A percentile compares a stretch with the other conserved stretches of the same genome.
Evolutionary conservation across 92 coral and sea anemone genomes (phyloP).

Genomic region (Desmophyllum pertusum): DNA sequence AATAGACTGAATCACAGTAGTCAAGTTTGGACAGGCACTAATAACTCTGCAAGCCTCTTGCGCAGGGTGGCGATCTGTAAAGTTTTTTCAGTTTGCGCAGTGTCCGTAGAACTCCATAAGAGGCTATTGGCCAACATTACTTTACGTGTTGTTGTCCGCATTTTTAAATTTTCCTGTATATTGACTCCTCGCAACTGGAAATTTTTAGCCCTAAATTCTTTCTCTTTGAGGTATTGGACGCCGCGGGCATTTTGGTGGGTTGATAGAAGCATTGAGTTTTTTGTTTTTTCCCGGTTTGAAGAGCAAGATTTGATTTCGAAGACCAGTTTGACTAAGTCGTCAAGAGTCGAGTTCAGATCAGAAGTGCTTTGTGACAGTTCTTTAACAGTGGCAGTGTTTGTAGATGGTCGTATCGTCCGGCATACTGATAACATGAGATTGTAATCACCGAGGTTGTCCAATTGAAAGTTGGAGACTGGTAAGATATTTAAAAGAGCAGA

Average conservation of each 20-base stretch:
- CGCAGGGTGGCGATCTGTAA: too few species aligned
- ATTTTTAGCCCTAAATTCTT: background rate
- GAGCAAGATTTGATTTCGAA: too few species aligned
- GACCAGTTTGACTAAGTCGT: too few species aligned
- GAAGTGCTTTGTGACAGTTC: background rate
- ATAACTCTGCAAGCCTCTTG: background rate
- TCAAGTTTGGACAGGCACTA: background rate
- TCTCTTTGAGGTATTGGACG: background rate
- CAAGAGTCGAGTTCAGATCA: too few species aligned
- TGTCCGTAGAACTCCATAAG: conserved; percentile 5
- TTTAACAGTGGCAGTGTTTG: background rate
- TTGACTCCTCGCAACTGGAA: background rate
- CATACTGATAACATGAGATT: conserved; percentile 8
- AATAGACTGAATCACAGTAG: background rate
- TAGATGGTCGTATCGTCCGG: background rate
- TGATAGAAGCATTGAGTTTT: too few species aligned
- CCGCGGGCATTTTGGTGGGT: too few species aligned
- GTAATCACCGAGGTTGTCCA: background rate
- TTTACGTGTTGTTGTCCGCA: conserved; percentile 1
- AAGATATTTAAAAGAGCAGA: too few species aligned
- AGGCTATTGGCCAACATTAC: background rate
- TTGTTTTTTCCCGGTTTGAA: too few species aligned
- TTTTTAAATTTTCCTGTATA: background rate
- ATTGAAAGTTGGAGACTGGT: background rate
- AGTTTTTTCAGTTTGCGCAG: background rate